phyloP scores from a whole-genome alignment of 2,888 invertebrate species.

The Pachycephus smyrnensis region DNA sequence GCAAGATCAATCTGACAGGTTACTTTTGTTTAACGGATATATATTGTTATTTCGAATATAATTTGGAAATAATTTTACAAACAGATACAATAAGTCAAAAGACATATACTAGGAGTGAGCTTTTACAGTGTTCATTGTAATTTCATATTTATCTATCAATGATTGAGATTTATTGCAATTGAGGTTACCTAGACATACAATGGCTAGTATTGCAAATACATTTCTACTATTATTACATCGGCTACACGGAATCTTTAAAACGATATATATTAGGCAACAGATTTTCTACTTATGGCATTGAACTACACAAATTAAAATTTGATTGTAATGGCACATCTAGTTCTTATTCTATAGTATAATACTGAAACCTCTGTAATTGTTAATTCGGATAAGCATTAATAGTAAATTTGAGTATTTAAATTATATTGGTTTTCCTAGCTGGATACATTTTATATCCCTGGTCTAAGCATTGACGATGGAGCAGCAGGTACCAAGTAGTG shows the following conservation, averaged over 20 bases:
- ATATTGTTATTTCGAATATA: neutral
- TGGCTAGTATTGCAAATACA: neutral
- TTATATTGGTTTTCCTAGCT: constrained; percentile 46
- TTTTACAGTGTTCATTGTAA: neutral
- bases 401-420: constrained; percentile 15
- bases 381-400: neutral
- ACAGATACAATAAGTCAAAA: neutral
- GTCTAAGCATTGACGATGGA: constrained; percentile 50
- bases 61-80: neutral
- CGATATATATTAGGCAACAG: neutral
- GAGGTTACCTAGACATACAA: neutral
- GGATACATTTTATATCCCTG: constrained; percentile 40
- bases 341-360: no score
- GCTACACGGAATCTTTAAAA: neutral
- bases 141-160: neutral
- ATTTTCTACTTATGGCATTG: neutral
- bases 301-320: neutral
- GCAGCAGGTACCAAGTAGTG: constrained; percentile 48
- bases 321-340: no score
- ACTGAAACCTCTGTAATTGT: neutral
- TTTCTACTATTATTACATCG: neutral
- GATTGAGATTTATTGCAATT: neutral
- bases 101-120: neutral
- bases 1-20: neutral
- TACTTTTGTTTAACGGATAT: neutral